Conservation (phyloP, 2,797 vertebrate species). For the Rhinophrynus dorsalis region DNA sequence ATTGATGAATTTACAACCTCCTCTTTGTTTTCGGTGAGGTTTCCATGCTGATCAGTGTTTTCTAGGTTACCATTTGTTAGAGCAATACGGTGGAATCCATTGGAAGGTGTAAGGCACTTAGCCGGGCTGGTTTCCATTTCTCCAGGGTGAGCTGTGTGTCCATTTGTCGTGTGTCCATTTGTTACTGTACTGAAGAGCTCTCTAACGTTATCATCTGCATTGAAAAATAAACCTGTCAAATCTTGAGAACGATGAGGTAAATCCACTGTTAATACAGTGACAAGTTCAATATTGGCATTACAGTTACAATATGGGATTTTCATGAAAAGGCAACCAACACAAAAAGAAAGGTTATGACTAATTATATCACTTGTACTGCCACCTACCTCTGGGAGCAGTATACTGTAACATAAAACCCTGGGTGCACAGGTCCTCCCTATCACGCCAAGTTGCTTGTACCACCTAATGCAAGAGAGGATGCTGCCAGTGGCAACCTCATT, state of each 20-base stretch:
- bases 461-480: too few relatives aligned
- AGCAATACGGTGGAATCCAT: constrained; percentile 35
- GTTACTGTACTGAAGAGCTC: constrained; percentile 68
- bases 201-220: constrained; percentile 77
- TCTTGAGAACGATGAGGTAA: constrained; percentile 58
- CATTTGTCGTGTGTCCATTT: constrained; percentile 75
- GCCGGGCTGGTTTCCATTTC: constrained; percentile 66
- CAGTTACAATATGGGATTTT: too few relatives aligned
- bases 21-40: constrained; percentile 51
- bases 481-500: too few relatives aligned
- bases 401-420: too few relatives aligned
- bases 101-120: constrained; percentile 48
- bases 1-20: constrained; percentile 56
- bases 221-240: constrained; percentile 79
- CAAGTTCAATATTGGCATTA: too few relatives aligned
- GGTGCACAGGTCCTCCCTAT: too few relatives aligned
- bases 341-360: too few relatives aligned
- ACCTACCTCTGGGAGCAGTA: too few relatives aligned
- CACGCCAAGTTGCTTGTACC: too few relatives aligned
- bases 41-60: not conserved
- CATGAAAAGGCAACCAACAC: too few relatives aligned
- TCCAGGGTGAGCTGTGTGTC: constrained; percentile 64
- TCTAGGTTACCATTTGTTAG: constrained; percentile 26
- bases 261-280: too few relatives aligned
- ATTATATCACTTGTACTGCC: too few relatives aligned